phyloP scores from a whole-genome alignment of 2,113 vertebrate species.

The Paramisgurnus dabryanus region DNA sequence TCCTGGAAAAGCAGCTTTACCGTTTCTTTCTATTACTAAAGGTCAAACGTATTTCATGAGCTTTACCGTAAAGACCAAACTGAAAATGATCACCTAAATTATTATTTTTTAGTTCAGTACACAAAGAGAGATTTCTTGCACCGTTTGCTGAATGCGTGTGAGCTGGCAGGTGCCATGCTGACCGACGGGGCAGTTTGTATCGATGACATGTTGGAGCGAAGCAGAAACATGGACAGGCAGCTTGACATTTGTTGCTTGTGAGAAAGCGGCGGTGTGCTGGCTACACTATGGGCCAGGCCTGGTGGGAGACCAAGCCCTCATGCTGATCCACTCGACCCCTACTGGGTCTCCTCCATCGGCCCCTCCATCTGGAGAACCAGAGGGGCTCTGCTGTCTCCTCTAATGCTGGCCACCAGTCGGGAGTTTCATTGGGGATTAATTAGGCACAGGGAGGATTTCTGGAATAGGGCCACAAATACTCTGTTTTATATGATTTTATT shows the following conservation, averaged over 20 bases:
- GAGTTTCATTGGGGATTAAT: conserved; percentile 53
- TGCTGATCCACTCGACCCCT: conserved; percentile 29
- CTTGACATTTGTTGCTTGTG: conserved; percentile 54
- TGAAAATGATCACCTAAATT: neutral
- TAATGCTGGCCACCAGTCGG: conserved; percentile 28
- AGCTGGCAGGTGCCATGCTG: neutral
- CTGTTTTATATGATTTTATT: neutral
- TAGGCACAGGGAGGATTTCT: conserved; percentile 37
- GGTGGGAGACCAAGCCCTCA: conserved; percentile 26
- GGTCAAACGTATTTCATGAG: conserved; percentile 1
- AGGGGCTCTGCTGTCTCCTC: conserved; percentile 37
- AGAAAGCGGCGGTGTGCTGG: conserved; percentile 43
- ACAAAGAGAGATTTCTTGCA: neutral
- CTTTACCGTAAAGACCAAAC: neutral
- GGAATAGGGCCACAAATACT: conserved; percentile 27
- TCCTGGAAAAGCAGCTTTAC: neutral
- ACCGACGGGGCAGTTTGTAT: conserved; percentile 45
- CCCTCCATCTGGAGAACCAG: conserved; percentile 53
- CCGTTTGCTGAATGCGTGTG: neutral
- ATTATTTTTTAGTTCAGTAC: conserved; percentile 1
- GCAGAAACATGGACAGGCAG: conserved; percentile 47
- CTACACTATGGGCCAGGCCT: conserved; percentile 17
- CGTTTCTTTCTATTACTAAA: conserved; percentile 8
- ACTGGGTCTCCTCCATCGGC: conserved; percentile 23
- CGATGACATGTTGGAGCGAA: conserved; percentile 34